phyloP scores from a whole-genome alignment of 1,140 invertebrate genomes.

The Diorhabda carinulata region DNA sequence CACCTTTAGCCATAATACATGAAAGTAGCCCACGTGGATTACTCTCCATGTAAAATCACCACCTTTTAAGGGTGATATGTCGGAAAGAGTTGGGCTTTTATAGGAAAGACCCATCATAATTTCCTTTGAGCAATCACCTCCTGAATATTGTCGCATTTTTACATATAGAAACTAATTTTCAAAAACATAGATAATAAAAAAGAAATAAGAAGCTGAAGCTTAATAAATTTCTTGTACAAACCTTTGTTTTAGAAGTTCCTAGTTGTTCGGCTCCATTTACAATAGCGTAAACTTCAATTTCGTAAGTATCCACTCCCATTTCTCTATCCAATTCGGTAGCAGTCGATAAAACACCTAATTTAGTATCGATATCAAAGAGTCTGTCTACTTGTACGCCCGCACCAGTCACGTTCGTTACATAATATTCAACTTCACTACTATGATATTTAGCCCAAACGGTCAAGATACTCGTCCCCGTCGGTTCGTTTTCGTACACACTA shows the following conservation, averaged over 20 bases:
- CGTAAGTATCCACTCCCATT: conserved; percentile 71
- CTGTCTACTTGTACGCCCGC: conserved; percentile 72
- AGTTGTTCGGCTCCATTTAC: conserved; percentile 58
- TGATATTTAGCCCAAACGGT: conserved; percentile 66
- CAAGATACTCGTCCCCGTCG: conserved; percentile 75
- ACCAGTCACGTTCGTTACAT: conserved; percentile 85
- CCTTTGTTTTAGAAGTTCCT: conserved; percentile 74
- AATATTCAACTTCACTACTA: conserved; percentile 75
- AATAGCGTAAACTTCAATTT: conserved; percentile 79
- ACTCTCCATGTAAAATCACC: no score
- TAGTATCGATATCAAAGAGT: conserved; percentile 84
- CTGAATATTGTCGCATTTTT: no score
- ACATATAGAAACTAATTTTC: no score
- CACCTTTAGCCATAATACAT: no score
- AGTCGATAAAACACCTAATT: conserved; percentile 83
- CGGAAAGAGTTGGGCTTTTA: no score
- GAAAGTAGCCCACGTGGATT: no score
- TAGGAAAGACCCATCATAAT: no score
- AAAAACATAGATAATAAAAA: no score
- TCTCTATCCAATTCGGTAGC: conserved; percentile 82
- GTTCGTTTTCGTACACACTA: conserved; percentile 84
- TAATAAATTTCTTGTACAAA: conserved; percentile 50
- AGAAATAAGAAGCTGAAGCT: background rate
- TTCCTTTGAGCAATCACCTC: no score
- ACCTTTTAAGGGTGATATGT: no score